phyloP scores from a whole-genome alignment of 2,888 invertebrate species.

The Steinernema hermaphroditum region DNA sequence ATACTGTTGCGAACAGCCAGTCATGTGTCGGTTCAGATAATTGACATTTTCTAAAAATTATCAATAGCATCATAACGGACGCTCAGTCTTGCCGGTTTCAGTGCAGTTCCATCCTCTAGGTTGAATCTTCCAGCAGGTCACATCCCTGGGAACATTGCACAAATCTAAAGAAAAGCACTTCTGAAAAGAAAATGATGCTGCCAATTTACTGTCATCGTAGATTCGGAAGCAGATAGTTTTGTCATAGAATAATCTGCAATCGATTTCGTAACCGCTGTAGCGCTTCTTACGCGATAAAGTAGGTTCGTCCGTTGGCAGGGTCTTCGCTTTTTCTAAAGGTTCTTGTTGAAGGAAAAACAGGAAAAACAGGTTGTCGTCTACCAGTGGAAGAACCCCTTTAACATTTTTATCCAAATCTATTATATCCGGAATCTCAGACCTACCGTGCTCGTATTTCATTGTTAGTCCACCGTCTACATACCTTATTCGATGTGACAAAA shows the following conservation, averaged over 20 bases:
- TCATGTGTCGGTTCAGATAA: not conserved
- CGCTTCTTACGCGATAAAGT: not conserved
- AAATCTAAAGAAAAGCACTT: not conserved
- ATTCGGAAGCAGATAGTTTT: not conserved
- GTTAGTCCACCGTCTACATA: too few species aligned
- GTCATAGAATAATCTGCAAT: conserved; percentile 13
- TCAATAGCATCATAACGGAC: too few species aligned
- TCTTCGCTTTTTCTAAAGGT: too few species aligned
- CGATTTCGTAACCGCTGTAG: not conserved
- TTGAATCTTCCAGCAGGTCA: conserved; percentile 11
- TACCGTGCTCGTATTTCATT: too few species aligned
- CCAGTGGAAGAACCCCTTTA: too few species aligned
- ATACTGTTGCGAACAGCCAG: not conserved
- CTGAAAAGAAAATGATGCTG: not conserved
- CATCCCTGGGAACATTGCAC: not conserved
- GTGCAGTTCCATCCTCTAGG: conserved; percentile 19
- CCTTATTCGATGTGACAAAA: too few species aligned
- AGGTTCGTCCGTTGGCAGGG: too few species aligned
- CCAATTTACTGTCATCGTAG: not conserved
- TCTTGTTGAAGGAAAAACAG: too few species aligned
- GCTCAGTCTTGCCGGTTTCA: not conserved
- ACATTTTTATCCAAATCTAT: too few species aligned
- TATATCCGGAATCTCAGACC: too few species aligned
- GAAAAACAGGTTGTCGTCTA: too few species aligned
- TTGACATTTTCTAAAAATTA: conserved; percentile 1